Percentiles rank a stretch among this genome's conserved stretches.
phyloP scores from a whole-genome alignment of 2,888 invertebrate genomes.

The Microchrysa polita region DNA sequence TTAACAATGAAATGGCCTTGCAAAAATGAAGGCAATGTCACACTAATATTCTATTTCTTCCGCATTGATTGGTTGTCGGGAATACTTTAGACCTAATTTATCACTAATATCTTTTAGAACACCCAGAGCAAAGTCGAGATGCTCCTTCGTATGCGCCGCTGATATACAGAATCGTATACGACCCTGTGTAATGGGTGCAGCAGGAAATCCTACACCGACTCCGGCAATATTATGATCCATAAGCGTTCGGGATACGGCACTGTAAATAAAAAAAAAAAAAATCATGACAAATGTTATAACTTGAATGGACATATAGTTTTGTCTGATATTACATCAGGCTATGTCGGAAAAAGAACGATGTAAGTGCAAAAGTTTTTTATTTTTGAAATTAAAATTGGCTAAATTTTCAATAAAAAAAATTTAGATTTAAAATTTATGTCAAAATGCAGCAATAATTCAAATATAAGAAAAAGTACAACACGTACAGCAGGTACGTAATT shows the following conservation, averaged over 20 bases:
- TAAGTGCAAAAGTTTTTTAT: no score
- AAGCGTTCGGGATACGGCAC: slow-evolving; percentile 85
- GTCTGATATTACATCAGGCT: no score
- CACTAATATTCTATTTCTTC: slow-evolving; percentile 69
- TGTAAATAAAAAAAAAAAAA: no score
- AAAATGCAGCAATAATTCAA: slow-evolving; percentile 12
- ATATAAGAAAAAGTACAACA: slow-evolving; percentile 13
- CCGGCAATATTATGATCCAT: slow-evolving; percentile 84
- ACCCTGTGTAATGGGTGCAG: slow-evolving; percentile 92
- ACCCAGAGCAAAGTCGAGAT: slow-evolving; percentile 82
- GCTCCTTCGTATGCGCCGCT: slow-evolving; percentile 93
- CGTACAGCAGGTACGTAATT: no score
- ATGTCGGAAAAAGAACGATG: no score
- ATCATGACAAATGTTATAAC: no score
- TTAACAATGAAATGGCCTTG: neutral
- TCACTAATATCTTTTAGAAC: slow-evolving; percentile 79
- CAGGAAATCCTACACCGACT: slow-evolving; percentile 98
- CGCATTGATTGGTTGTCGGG: slow-evolving; percentile 70
- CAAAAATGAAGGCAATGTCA: slow-evolving; percentile 11
- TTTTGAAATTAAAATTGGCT: no score
- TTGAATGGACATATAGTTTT: no score
- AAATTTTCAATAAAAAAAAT: no score
- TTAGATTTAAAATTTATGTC: no score
- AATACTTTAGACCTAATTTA: slow-evolving; percentile 82
- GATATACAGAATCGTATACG: slow-evolving; percentile 95